Evolutionary conservation across 2,113 vertebrate genomes (phyloP), one percentile per base, ranked within the genome.

Genomic region (Lepus americanus): DNA sequence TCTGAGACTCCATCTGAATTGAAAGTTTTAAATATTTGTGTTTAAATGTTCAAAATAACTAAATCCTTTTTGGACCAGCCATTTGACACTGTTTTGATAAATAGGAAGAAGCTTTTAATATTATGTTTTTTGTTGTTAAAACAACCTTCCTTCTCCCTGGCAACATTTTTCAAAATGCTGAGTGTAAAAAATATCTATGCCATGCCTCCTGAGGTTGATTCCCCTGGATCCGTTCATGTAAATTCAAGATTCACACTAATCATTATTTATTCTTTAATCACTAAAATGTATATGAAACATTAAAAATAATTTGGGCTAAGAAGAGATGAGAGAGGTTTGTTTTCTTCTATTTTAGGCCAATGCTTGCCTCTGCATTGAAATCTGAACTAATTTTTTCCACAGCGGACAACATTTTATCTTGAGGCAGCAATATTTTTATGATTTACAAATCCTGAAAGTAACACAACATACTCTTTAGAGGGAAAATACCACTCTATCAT

Each of bases 1-100:
- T 95, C 78, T 49, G 61, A 94, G 51, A 76, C 29, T 74, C 66
- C 86, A 66, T 70, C 25, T 93, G 22, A 94, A 89, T 3, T 72
- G 33, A 87, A 94, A 77, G 87, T 22, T 81, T 63, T 94, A 92
- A 84, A 90, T 9, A 83, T 29, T 23, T 92, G 20, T 33, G 12
- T 85, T 92, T 90, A 87, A 95, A 92, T 81, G n/a, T 90, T 95
- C 81, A 87, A 93, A 92, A 29, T 77, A 66, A 83, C 23, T 33
- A 72, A 33, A 80, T 78, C 23, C 92, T 81, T 91, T 85, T 8
- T 59, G 83, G 22, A 70, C 29, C 39, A 87, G 7, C 19, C 64
- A 86, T 63, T n/a, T 91, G 36, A 39, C 22, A 81, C 20, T 93
- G 70, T 31, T 96, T 92, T 80, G 67, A 86, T 69, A 88, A 91